Evolutionary conservation across 2,113 vertebrate genomes (phyloP).

Genomic region (Mystacornis crossleyi): DNA sequence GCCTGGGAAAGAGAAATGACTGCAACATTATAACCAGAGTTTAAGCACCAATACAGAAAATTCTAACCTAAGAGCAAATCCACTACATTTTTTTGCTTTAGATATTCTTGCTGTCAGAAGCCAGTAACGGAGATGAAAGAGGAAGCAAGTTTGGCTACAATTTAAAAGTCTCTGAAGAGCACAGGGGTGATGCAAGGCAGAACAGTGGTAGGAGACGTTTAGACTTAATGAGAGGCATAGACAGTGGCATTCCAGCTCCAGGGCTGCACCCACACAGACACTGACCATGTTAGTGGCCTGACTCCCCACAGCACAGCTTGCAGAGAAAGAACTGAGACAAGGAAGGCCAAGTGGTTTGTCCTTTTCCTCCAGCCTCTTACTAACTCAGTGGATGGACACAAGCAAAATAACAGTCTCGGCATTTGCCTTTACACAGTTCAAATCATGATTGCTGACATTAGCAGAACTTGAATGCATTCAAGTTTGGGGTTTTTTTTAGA

Average conservation of each 20-base stretch:
- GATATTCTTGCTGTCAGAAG: background rate
- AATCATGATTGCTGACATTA: background rate
- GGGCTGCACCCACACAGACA: fast-evolving
- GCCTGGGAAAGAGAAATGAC: background rate
- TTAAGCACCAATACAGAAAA: background rate
- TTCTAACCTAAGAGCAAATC: background rate
- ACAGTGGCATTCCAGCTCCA: background rate
- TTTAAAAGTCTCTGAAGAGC: background rate
- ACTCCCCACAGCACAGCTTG: background rate
- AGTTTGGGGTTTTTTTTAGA: background rate
- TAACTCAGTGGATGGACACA: background rate
- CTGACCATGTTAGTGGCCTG: background rate
- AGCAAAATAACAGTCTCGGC: background rate
- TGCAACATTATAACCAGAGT: background rate
- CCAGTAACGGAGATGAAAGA: background rate
- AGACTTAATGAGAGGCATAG: background rate
- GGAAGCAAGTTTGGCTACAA: background rate
- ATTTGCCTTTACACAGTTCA: background rate
- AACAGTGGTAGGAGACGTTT: background rate
- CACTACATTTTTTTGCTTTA: background rate
- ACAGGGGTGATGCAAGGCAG: background rate
- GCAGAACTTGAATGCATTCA: background rate
- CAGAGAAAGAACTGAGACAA: background rate
- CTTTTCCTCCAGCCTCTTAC: background rate
- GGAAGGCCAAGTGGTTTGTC: background rate